Percentiles rank a stretch among this genome's conserved stretches.
Evolutionary conservation across 1,140 invertebrate species (phyloP).

Genomic region (Megalonaias nervosa): DNA sequence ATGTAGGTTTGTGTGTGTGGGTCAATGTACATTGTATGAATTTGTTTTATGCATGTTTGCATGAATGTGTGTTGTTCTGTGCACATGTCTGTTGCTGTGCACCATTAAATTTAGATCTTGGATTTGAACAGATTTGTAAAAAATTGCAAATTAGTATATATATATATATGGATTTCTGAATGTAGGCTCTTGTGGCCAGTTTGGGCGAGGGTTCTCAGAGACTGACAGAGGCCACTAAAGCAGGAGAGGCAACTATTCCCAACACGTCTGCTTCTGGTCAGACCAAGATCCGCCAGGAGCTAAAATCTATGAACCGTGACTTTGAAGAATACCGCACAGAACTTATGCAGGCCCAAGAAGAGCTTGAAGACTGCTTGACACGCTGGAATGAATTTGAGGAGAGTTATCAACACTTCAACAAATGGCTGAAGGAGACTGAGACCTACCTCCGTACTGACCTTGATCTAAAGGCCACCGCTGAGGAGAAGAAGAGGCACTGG

Average conservation of each 20-base stretch:
- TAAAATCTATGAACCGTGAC: constrained; percentile 62
- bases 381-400: constrained; percentile 68
- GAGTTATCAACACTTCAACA: constrained; percentile 84
- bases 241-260: constrained; percentile 60
- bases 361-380: constrained; percentile 76
- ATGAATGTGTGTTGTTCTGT: too few relatives aligned
- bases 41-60: too few relatives aligned
- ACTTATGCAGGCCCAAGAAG: constrained; percentile 55
- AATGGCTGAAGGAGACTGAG: constrained; percentile 93
- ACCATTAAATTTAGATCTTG: too few relatives aligned
- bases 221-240: constrained; percentile 56
- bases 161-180: neutral
- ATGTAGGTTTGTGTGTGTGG: too few relatives aligned
- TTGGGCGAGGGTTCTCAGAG: constrained; percentile 59
- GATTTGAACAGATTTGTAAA: too few relatives aligned
- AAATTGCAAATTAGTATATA: too few relatives aligned
- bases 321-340: constrained; percentile 62
- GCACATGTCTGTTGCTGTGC: too few relatives aligned
- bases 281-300: constrained; percentile 64
- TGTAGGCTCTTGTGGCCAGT: constrained; percentile 49
- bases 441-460: constrained; percentile 91
- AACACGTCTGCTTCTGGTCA: constrained; percentile 65
- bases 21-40: too few relatives aligned
- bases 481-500: constrained; percentile 93
- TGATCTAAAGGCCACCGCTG: constrained; percentile 89